A percentile compares a stretch with the other conserved stretches of the same genome.
These are phyloP conservation scores for Apamea anceps DNA, from an alignment of 2,888 invertebrate species.

Conservation along the genomic window DNA sequence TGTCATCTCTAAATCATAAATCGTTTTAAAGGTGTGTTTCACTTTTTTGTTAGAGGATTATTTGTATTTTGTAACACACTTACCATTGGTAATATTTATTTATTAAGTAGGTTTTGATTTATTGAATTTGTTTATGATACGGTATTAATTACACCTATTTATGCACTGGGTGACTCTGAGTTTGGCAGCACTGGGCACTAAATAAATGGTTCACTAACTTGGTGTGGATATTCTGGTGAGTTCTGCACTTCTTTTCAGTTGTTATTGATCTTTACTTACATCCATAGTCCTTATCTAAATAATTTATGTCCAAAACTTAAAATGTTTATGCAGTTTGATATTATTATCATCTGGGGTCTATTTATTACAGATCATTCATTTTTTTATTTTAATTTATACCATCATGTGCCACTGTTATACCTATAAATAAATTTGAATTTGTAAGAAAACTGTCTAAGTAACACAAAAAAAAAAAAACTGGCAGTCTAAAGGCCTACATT, in stretches of 20 bases:
- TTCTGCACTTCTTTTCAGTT: slow-evolving; percentile 27
- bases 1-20: not conserved
- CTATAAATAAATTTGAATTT: too few relatives aligned
- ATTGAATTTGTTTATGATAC: not conserved
- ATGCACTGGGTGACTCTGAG: slow-evolving; percentile 67
- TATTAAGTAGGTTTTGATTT: not conserved
- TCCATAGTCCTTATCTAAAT: not conserved
- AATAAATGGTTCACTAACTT: slow-evolving; percentile 52
- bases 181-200: slow-evolving; percentile 72
- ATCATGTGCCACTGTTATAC: too few relatives aligned
- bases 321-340: not conserved
- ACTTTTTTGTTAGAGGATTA: not conserved
- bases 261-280: not conserved
- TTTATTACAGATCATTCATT: not conserved
- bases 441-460: too few relatives aligned
- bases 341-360: not conserved
- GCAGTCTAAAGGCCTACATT: not conserved
- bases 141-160: slow-evolving; percentile 21
- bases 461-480: too few relatives aligned
- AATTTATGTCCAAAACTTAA: not conserved
- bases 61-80: not conserved
- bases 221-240: slow-evolving; percentile 54
- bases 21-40: not conserved
- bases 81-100: not conserved
- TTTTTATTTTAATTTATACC: not conserved